phyloP scores from a whole-genome alignment of 2,797 vertebrate species.

The Fringilla coelebs region DNA sequence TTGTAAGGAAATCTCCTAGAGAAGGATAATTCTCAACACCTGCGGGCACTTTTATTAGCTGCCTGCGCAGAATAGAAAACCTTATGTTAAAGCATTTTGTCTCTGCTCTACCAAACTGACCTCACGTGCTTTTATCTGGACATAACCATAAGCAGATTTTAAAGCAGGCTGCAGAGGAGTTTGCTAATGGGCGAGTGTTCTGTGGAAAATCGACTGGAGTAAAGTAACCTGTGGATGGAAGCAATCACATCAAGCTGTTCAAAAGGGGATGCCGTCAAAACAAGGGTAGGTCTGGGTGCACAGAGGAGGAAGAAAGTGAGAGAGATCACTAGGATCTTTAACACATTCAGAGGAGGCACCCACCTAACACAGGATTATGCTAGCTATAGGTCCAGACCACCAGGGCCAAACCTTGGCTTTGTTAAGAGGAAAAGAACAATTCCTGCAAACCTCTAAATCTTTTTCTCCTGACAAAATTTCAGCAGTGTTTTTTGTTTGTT shows the following conservation, averaged over 20 bases:
- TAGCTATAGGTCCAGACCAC: background rate
- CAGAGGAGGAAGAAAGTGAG: background rate
- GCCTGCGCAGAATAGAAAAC: constrained; percentile 47
- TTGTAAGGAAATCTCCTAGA: constrained; percentile 59
- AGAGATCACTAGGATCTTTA: background rate
- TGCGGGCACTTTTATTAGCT: constrained; percentile 66
- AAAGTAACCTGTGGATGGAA: constrained; percentile 30
- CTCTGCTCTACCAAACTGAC: constrained; percentile 35
- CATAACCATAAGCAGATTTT: constrained; percentile 63
- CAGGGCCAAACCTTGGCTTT: background rate
- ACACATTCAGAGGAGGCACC: background rate
- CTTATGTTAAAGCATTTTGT: constrained; percentile 55
- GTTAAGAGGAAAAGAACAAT: background rate
- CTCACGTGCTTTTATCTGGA: constrained; percentile 51
- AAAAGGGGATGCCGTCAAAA: background rate
- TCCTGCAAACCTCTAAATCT: background rate
- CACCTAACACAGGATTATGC: rapidly evolving
- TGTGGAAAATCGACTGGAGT: constrained; percentile 3
- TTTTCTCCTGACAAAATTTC: background rate
- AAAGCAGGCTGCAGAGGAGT: background rate
- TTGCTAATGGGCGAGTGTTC: constrained; percentile 31
- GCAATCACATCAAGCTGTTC: background rate
- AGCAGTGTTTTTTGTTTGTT: background rate
- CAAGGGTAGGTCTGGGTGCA: background rate
- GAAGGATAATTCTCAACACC: constrained; percentile 66